Percentiles rank a stretch among this genome's conserved stretches.
Conservation (phyloP, 2,797 vertebrate species). For the Tenualosa ilisha region DNA sequence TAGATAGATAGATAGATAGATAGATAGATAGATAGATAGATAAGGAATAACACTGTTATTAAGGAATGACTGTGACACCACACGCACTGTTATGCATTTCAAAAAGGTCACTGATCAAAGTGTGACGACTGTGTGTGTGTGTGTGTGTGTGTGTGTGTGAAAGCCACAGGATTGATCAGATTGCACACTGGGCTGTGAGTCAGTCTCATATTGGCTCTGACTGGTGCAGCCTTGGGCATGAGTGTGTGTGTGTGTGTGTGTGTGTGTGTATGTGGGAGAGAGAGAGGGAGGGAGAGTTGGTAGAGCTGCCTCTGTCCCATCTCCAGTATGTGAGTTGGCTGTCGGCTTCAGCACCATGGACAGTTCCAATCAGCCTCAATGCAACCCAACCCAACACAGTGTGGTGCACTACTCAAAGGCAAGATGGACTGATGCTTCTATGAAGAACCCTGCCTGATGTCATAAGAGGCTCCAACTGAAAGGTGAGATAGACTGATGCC, state of each 20-base stretch:
- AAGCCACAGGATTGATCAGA: no score
- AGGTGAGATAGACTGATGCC: no score
- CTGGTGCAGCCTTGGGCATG: background rate
- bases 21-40: background rate
- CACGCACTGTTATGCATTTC: background rate
- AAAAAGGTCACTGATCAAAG: constrained; percentile 22
- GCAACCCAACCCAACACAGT: background rate
- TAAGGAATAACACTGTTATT: background rate
- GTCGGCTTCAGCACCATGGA: constrained; percentile 53
- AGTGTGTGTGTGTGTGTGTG: background rate
- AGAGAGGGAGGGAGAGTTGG: constrained; percentile 9
- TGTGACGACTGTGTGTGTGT: background rate
- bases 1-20: background rate
- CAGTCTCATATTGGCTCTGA: no score
- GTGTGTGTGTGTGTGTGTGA: background rate
- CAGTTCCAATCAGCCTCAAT: constrained; percentile 24
- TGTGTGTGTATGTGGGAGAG: background rate
- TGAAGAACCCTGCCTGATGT: no score
- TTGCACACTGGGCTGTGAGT: no score
- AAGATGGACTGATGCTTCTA: no score
- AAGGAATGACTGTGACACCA: background rate
- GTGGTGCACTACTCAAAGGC: no score
- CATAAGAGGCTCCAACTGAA: no score
- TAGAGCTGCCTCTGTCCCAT: constrained; percentile 18
- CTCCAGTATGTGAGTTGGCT: background rate